phyloP scores from a whole-genome alignment of 2,113 vertebrate genomes.

The Orientallactaga bullata region DNA sequence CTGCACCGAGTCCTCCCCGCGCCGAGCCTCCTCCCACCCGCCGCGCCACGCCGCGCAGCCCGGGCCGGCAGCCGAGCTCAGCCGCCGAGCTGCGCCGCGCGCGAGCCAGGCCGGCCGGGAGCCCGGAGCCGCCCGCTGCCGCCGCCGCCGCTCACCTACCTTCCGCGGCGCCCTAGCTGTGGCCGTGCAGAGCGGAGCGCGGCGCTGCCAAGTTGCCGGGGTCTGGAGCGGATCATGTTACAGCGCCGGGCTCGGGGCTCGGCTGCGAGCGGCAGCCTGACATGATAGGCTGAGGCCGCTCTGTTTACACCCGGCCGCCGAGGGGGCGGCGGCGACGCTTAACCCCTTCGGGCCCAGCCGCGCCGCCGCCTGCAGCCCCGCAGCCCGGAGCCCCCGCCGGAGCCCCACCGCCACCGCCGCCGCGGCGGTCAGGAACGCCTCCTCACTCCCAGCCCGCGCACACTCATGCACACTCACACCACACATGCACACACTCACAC shows the following conservation, averaged over 20 bases:
- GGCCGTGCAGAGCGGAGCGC: conserved; percentile 87
- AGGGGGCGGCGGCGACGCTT: conserved; percentile 86
- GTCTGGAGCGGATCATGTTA: conserved; percentile 92
- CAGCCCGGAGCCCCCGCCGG: background rate
- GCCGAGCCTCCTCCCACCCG: conserved; percentile 82
- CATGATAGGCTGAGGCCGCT: conserved; percentile 92
- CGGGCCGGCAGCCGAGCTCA: background rate
- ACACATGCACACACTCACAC: too few species aligned
- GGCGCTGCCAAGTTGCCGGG: conserved; percentile 88
- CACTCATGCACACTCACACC: background rate
- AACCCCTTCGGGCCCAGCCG: conserved; percentile 82
- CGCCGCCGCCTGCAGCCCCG: background rate
- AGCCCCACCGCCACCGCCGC: background rate
- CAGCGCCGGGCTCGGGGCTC: conserved; percentile 89
- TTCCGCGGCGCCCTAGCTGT: conserved; percentile 84
- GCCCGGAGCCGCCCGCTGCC: background rate
- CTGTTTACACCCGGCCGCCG: conserved; percentile 88
- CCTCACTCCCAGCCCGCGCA: background rate
- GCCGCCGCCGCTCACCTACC: conserved; percentile 83
- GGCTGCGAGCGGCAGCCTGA: conserved; percentile 88
- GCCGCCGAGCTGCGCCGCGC: background rate
- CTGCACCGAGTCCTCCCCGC: conserved; percentile 80
- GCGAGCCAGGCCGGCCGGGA: background rate
- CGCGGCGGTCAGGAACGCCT: conserved; percentile 21
- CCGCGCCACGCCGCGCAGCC: background rate